A percentile compares a stretch with the other conserved stretches of the same genome.
Evolutionary conservation across 1,140 invertebrate species (phyloP).

Genomic region (Drosophila pandora): DNA sequence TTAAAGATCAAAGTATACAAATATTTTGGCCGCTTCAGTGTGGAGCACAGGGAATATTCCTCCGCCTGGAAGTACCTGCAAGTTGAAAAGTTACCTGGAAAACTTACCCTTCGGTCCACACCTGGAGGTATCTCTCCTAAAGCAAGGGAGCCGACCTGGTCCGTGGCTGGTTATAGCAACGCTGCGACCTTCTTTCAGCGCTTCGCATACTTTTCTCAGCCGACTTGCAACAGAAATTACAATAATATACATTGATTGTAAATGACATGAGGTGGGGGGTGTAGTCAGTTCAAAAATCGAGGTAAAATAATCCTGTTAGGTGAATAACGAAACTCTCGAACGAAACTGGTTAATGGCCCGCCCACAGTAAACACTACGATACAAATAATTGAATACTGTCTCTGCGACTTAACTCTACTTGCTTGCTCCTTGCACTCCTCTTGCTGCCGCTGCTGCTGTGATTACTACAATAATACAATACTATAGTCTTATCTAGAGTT

Average conservation of each 20-base stretch:
- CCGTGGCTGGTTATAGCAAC: slow-evolving; percentile 59
- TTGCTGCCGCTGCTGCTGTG: slow-evolving; percentile 24
- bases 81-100: slow-evolving; percentile 34
- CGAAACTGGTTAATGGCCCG: slow-evolving; percentile 19
- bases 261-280: slow-evolving; percentile 28
- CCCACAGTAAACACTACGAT: slow-evolving; percentile 38
- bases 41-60: not conserved
- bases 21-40: not conserved
- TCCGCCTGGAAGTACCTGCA: slow-evolving; percentile 31
- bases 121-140: slow-evolving; percentile 2
- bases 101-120: slow-evolving; percentile 52
- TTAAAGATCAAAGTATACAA: slow-evolving; percentile 3
- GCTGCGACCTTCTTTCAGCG: slow-evolving; percentile 62
- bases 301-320: slow-evolving; percentile 22
- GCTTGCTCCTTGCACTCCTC: slow-evolving; percentile 23
- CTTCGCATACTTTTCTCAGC: slow-evolving; percentile 73
- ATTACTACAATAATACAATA: slow-evolving; percentile 37
- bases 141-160: slow-evolving; percentile 23
- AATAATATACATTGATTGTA: slow-evolving; percentile 66
- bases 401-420: slow-evolving; percentile 25
- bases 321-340: slow-evolving; percentile 13
- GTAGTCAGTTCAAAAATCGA: slow-evolving; percentile 45
- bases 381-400: slow-evolving; percentile 14
- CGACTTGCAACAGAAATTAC: slow-evolving; percentile 78
- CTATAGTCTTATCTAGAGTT: slow-evolving; percentile 26